Evolutionary conservation across 2,797 vertebrate genomes (phyloP).

Genomic region (Phrynocephalus guinanensis): DNA sequence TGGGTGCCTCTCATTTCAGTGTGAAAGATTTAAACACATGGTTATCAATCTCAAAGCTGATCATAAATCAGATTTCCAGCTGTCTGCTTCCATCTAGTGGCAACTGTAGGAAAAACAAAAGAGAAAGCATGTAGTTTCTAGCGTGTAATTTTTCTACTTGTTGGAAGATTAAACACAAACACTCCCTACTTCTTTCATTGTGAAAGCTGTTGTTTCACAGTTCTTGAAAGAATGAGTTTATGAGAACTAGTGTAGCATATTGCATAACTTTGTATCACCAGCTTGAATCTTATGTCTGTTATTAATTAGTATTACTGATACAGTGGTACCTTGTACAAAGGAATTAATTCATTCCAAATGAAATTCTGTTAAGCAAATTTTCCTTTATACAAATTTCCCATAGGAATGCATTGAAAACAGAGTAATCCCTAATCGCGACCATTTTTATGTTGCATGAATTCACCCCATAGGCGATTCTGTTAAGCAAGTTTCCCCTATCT

Average conservation of each 20-base stretch:
- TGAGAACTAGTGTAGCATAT: not conserved
- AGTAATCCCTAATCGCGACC: too few species aligned
- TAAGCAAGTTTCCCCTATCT: too few species aligned
- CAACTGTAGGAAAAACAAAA: slow-evolving; percentile 29
- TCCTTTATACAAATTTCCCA: too few species aligned
- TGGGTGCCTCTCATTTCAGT: not conserved
- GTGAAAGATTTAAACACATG: not conserved
- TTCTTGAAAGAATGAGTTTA: too few species aligned
- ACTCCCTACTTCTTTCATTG: not conserved
- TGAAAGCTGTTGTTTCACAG: too few species aligned
- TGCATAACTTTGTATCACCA: not conserved
- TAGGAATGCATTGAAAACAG: too few species aligned
- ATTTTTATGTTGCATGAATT: too few species aligned
- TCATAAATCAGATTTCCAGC: slow-evolving; percentile 71
- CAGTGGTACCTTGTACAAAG: too few species aligned
- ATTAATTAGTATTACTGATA: too few species aligned
- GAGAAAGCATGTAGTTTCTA: not conserved
- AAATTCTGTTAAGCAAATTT: too few species aligned
- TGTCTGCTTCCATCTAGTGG: slow-evolving; percentile 68
- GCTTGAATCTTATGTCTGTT: not conserved
- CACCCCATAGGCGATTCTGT: too few species aligned
- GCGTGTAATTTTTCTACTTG: not conserved
- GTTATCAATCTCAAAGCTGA: not conserved
- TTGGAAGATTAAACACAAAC: not conserved
- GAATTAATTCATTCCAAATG: too few species aligned